These are phyloP conservation scores for Chrysolina haemoptera DNA, from an alignment of 2,888 invertebrate genomes.

Conservation along the genomic window DNA sequence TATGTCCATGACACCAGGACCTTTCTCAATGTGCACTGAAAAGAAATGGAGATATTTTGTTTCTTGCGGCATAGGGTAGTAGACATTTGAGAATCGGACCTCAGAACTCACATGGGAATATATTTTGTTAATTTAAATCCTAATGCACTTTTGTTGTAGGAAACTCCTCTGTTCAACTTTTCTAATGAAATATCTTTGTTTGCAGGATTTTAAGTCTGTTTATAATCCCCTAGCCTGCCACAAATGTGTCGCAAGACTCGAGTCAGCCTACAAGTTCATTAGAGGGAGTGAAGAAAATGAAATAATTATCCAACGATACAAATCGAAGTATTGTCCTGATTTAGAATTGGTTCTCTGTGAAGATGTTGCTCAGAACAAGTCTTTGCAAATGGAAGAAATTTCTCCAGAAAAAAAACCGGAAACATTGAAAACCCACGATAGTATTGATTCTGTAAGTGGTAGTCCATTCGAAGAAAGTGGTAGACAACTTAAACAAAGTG, in stretches of 20 bases:
- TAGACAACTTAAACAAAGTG: too few species aligned
- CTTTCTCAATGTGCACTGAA: too few species aligned
- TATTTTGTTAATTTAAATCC: too few species aligned
- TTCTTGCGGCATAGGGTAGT: too few species aligned
- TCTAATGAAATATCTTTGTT: background rate
- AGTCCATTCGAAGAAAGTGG: too few species aligned
- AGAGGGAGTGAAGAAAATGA: constrained; percentile 3
- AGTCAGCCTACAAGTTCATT: constrained; percentile 25
- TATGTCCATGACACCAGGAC: too few species aligned
- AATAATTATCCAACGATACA: constrained; percentile 20
- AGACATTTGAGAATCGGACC: too few species aligned
- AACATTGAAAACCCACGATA: background rate
- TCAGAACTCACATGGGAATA: too few species aligned
- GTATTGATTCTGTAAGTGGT: background rate
- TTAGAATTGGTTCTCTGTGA: constrained; percentile 25
- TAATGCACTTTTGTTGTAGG: too few species aligned
- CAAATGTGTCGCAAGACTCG: constrained; percentile 21
- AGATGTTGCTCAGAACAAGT: constrained; percentile 11
- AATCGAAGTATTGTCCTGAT: background rate
- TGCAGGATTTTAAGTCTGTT: constrained; percentile 24
- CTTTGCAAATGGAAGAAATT: background rate
- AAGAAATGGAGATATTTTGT: too few species aligned
- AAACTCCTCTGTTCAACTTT: background rate
- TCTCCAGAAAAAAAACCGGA: background rate
- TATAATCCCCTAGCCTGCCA: constrained; percentile 29